Conservation (phyloP, 1,140 invertebrate species). For the Arion vulgaris region DNA sequence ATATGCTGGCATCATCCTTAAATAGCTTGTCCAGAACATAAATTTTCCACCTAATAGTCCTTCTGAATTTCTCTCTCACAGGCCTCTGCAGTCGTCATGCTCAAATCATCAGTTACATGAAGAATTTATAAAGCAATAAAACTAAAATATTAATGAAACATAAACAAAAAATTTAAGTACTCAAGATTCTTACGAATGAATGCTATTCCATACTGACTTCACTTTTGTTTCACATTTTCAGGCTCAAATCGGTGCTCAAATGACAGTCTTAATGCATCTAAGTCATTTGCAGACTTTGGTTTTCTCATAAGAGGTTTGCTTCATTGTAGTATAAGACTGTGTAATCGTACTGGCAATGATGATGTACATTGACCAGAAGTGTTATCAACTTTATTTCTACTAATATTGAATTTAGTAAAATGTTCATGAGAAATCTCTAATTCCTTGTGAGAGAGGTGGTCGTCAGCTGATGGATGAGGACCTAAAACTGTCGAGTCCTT, state of each 20-base stretch:
- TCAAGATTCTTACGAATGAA: slow-evolving; percentile 80
- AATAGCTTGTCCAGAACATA: no score
- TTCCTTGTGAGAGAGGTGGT: background rate
- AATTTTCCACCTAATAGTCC: no score
- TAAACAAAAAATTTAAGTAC: no score
- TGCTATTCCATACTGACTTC: slow-evolving; percentile 90
- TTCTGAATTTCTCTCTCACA: no score
- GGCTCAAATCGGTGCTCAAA: slow-evolving; percentile 52
- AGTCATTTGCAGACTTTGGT: slow-evolving; percentile 33
- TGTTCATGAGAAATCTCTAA: background rate
- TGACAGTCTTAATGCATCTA: slow-evolving; percentile 25
- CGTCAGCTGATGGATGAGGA: background rate
- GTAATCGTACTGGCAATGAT: background rate
- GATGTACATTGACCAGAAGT: background rate
- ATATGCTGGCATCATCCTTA: no score
- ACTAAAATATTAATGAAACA: no score
- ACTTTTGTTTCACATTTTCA: slow-evolving; percentile 86
- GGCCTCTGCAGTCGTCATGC: no score
- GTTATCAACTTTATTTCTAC: background rate
- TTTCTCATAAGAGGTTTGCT: slow-evolving; percentile 18
- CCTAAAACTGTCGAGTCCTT: background rate
- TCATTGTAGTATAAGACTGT: slow-evolving; percentile 1
- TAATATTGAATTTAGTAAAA: background rate
- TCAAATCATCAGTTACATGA: no score
- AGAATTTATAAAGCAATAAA: no score